Percentiles rank a stretch among this genome's conserved stretches.
Conservation (phyloP, 2,113 vertebrate species). For the Coptodon rendalli region DNA sequence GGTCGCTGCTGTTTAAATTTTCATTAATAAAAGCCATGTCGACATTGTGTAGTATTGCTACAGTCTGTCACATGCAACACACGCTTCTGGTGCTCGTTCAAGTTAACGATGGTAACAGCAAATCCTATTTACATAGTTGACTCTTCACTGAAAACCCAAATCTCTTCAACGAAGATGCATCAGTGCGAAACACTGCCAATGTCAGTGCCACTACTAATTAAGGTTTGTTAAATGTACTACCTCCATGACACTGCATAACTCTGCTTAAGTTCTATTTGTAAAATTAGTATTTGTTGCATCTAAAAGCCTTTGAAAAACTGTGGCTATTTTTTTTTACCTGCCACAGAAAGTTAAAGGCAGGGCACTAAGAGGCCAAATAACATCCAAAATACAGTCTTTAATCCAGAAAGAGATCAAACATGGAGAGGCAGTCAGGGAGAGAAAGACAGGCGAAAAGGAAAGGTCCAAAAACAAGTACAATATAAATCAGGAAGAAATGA, state of each 20-base stretch:
- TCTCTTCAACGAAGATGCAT: not conserved
- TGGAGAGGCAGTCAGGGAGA: not conserved
- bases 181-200: not conserved
- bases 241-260: not conserved
- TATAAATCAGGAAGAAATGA: not conserved
- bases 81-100: not conserved
- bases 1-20: not conserved
- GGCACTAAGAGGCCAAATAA: not conserved
- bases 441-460: not conserved
- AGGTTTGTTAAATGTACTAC: not conserved
- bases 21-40: not conserved
- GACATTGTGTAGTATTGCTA: not conserved
- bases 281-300: not conserved
- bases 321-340: not conserved
- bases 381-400: not conserved
- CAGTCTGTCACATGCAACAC: not conserved
- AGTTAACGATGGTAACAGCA: not conserved
- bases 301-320: not conserved
- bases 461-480: not conserved
- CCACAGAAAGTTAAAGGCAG: not conserved
- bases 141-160: not conserved
- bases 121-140: not conserved
- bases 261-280: not conserved
- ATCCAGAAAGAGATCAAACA: not conserved
- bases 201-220: not conserved